Evolutionary conservation across 2,797 vertebrate genomes (phyloP), one percentile per base, ranked within the genome.

Genomic region (Orestias chungarensis): DNA sequence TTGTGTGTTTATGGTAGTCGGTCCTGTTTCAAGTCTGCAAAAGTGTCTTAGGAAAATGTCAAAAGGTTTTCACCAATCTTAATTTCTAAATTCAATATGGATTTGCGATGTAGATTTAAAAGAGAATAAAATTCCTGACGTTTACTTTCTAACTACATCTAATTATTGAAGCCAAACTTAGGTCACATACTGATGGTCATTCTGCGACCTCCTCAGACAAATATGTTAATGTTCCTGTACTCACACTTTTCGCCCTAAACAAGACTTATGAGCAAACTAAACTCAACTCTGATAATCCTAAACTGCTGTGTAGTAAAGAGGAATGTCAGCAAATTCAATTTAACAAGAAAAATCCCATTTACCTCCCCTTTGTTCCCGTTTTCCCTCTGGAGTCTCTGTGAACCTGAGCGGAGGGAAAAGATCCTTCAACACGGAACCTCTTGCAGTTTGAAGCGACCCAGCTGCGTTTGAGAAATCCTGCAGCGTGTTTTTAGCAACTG

Each of bases 361-460:
- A 86, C 87, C 88, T 90, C 84, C 70, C n/a, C 2, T 66, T 44
- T 46, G 67, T 55, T 84, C 62, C 64, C 82, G 82, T 15, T 27
- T 33, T 61, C 71, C 70, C 61, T 68, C 61, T 55, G 29, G 66
- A 49, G n/a, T 11, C 5, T 71, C 71, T 33, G 70, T 79, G 78
- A 61, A 57, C 66, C 71, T 79, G 70, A 82, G 54, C 76, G 77
- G 76, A 82, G 87, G 82, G 40, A 76, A 71, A 4, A 75, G 62
- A 33, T 57, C 54, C 54, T 33, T 80, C 59, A 55, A 61, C 33
- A 66, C 8, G 1, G 75, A 42, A 49, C 55, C 55, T 44, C 35
- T 44, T 25, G 14, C 54, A 49, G 55, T 66, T 42, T 72, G 78
- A 84, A 80, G 75, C 57, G 79, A 67, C n/a, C 54, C n/a, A 0